These are phyloP conservation scores for Machaerirhynchus nigripectus DNA, from an alignment of 2,113 vertebrate species.

Conservation along the genomic window DNA sequence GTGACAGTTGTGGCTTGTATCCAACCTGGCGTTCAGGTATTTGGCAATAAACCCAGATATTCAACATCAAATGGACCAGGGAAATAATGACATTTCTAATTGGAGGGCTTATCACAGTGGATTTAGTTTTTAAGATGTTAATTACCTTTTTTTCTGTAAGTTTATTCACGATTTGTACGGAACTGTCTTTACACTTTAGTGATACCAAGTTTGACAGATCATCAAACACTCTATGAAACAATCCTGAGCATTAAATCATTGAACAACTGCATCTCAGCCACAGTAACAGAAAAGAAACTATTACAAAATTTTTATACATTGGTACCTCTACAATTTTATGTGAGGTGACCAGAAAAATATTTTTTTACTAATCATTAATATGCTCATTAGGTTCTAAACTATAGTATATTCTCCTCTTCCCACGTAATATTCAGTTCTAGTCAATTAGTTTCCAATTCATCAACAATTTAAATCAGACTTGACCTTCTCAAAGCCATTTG, in stretches of 20 bases:
- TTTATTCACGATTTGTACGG: constrained; percentile 62
- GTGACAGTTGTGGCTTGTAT: constrained; percentile 75
- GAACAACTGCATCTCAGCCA: background rate
- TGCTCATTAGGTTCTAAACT: constrained; percentile 57
- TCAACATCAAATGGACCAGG: constrained; percentile 61
- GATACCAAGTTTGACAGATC: constrained; percentile 39
- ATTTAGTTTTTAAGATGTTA: constrained; percentile 55
- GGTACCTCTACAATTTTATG: constrained; percentile 17
- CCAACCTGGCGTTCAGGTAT: constrained; percentile 86
- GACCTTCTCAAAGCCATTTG: constrained; percentile 71
- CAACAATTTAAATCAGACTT: constrained; percentile 76
- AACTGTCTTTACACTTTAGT: constrained; percentile 35
- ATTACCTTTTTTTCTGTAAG: constrained; percentile 26
- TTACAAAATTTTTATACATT: background rate
- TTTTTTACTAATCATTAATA: constrained; percentile 59
- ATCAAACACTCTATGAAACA: background rate
- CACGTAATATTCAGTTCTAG: constrained; percentile 65
- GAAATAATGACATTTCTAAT: constrained; percentile 73
- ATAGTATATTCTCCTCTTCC: constrained; percentile 22
- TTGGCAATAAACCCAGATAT: constrained; percentile 78
- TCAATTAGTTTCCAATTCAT: constrained; percentile 72
- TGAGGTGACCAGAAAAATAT: constrained; percentile 50
- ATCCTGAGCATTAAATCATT: background rate
- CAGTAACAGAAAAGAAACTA: background rate
- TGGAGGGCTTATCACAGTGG: constrained; percentile 61